These are phyloP conservation scores for Lipophrys pholis DNA, from an alignment of 2,113 vertebrate genomes.

Conservation along the genomic window DNA sequence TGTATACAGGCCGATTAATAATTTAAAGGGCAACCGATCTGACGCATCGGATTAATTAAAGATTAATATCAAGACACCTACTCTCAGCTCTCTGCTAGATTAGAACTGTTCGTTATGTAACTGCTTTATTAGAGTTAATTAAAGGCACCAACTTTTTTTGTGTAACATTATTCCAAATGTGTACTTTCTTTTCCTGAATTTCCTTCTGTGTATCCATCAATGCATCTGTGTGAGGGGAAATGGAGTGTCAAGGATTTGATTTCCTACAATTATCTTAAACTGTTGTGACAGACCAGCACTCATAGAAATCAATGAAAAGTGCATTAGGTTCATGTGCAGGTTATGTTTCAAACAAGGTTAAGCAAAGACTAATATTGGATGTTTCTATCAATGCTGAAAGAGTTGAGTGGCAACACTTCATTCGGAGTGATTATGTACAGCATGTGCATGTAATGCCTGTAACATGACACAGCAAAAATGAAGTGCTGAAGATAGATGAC, in stretches of 20 bases:
- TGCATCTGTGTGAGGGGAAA: too few relatives aligned
- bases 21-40: constrained; percentile 68
- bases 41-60: constrained; percentile 71
- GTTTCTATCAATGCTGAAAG: too few relatives aligned
- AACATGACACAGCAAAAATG: too few relatives aligned
- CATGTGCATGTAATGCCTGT: too few relatives aligned
- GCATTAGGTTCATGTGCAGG: constrained; percentile 18
- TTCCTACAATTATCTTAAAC: too few relatives aligned
- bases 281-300: constrained; percentile 2
- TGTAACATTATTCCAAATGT: too few relatives aligned
- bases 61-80: constrained; percentile 65
- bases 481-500: too few relatives aligned
- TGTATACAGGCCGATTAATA: constrained; percentile 36
- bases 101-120: constrained; percentile 45
- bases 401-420: too few relatives aligned
- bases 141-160: background rate
- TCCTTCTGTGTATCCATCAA: background rate
- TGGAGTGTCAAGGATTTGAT: too few relatives aligned
- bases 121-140: constrained; percentile 34
- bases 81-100: constrained; percentile 34
- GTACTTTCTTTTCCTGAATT: background rate
- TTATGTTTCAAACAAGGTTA: constrained; percentile 2
- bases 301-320: constrained; percentile 44
- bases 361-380: too few relatives aligned
- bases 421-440: too few relatives aligned